Evolutionary conservation across 1,140 invertebrate species (phyloP).

Genomic region (Calliphora vicina): DNA sequence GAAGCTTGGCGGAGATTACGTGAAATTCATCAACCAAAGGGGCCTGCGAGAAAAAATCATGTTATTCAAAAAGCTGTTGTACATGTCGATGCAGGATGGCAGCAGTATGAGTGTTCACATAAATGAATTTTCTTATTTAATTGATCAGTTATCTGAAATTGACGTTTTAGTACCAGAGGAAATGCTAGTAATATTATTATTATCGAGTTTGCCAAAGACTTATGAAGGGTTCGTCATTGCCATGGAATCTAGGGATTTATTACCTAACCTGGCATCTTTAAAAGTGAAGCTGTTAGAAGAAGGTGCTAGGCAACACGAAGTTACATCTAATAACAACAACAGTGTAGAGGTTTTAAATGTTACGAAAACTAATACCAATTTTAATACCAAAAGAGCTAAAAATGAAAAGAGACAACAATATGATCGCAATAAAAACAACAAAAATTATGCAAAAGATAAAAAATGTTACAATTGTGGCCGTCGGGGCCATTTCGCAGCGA

Average conservation of each 20-base stretch:
- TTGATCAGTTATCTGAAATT: neutral
- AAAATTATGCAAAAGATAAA: neutral
- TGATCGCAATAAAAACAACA: neutral
- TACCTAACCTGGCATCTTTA: neutral
- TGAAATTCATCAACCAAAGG: constrained; percentile 18
- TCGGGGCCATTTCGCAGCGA: neutral
- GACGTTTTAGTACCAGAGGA: constrained; percentile 8
- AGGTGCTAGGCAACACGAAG: neutral
- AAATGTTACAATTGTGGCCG: neutral
- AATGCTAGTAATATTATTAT: constrained; percentile 30
- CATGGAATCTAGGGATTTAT: neutral
- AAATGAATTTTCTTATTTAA: neutral
- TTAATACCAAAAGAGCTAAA: neutral
- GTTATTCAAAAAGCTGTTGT: constrained; percentile 20
- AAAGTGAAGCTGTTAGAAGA: neutral
- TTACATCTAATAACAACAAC: neutral
- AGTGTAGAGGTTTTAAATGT: neutral
- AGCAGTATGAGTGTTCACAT: neutral
- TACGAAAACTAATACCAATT: neutral
- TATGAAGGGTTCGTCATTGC: neutral
- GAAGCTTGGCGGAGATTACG: neutral
- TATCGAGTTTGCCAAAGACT: neutral
- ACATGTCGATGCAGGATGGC: neutral
- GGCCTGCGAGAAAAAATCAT: constrained; percentile 14
- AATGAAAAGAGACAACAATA: neutral